Evolutionary conservation across 2,113 vertebrate species (phyloP), one percentile per base, ranked within the genome.

Genomic region (Accipiter virgatus): DNA sequence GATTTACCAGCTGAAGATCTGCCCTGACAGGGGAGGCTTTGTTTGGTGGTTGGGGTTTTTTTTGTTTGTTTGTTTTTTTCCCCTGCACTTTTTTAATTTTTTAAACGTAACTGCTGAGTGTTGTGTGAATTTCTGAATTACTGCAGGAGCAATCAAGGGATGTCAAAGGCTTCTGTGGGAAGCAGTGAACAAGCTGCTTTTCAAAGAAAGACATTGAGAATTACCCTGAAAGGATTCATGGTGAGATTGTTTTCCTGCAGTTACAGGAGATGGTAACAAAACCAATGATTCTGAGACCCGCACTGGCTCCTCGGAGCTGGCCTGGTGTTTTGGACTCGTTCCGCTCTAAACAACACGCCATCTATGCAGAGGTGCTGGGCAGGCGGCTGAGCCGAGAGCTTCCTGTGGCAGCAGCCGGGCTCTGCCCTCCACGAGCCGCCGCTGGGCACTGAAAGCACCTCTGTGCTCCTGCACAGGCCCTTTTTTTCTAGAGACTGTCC

Each of bases 381-480:
- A 18, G 67, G n/a, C 4, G 12, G 31, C 61, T 10, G 56, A n/a
- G 68, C 81, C 0, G 7, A 50, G 8, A 1, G 1, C 87, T 89
- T 91, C 77, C 92, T 43, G 42, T 4, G 31, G 86, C 84, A n/a
- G 7, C 89, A 90, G 79, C 70, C 8, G 0, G 16, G 27, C 91
- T 88, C 29, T 81, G 91, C 70, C 81, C 63, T 61, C 58, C 31
- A 1, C 0, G 1, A 36, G 43, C 53, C 11, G 2, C 10, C 72
- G 36, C 45, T 7, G 7, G 67, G 86, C 40, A 2, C 86, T 94
- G 94, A 95, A 91, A 86, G 95, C 88, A 5, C 9, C 63, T 89
- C 71, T 95, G 96, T 97, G 90, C 91, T 95, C 61, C 68, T 11
- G 56, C 90, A 97, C 94, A 97, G 96, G 53, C 91, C 45, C 52